Evolutionary conservation across 1,140 invertebrate species (phyloP), one percentile per base, ranked within the genome.

Genomic region (Drosophila nigromelanica): DNA sequence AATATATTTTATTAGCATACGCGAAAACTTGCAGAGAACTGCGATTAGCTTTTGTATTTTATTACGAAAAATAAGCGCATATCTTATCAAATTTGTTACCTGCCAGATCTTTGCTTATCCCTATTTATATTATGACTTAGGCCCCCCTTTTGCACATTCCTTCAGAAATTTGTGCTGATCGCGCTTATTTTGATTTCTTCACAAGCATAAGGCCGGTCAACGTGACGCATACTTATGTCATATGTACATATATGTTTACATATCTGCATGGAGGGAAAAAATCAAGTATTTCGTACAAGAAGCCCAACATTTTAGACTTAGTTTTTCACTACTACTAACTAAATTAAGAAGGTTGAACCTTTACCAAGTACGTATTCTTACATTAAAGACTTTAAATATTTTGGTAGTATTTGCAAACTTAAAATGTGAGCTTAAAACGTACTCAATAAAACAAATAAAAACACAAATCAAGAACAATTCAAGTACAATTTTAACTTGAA

Each of bases 111-210:
- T 35, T 11, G 14, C 35, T 56, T 64, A 55, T 55, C 1, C 39
- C 39, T 27, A 24, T 40, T 67, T 67, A 67, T 72, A 39, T 47
- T 48, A 59, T 72, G 69, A 72, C 18, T 72, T 52, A 72, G 62
- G n/a, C n/a, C n/a, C 56, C 14, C 52, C 39, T 18, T 18, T 66
- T 24, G 42, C 55, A 8, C 58, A 70, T 58, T 66, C 62, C 18
- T 11, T 7, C 51, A 50, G 45, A 30, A 35, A 37, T 18, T 39
- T 66, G 42, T 66, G 61, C 54, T 66, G 43, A 55, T 11, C 54
- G 15, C 4, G 40, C 58, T 39, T 21, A 58, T 66, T 45, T 37
- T 11, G 35, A 71, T 14, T 15, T 52, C 0, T 0, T n/a, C 45
- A 10, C 4, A 27, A 51, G 18, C 47, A 30, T 24, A 7, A 48